Evolutionary conservation across 92 coral and sea anemone species (phyloP).

Genomic region (Actinostola sp.): DNA sequence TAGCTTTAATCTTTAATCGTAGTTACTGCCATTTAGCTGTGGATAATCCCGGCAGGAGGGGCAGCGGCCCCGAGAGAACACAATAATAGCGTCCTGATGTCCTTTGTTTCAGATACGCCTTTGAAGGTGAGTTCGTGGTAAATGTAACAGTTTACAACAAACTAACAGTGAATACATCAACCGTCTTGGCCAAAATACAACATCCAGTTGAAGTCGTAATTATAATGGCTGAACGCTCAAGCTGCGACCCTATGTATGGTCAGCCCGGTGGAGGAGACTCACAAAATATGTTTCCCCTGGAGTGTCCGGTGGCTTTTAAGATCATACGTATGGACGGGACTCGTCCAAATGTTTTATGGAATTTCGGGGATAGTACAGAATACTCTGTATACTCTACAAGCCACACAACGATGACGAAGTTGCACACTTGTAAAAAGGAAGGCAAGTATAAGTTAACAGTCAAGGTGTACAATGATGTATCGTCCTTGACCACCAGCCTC

Average conservation of each 20-base stretch:
- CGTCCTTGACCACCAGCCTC: background rate
- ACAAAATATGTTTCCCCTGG: constrained; percentile 47
- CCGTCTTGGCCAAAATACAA: background rate
- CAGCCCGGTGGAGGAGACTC: constrained; percentile 46
- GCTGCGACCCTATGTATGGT: constrained; percentile 37
- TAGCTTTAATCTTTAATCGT: too few relatives aligned
- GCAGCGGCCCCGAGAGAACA: too few relatives aligned
- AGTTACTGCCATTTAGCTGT: too few relatives aligned
- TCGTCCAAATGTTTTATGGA: constrained; percentile 35
- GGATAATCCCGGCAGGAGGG: too few relatives aligned
- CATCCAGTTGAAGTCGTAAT: constrained; percentile 13
- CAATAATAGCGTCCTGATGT: background rate
- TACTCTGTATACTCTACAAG: constrained; percentile 16
- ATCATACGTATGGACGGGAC: constrained; percentile 46
- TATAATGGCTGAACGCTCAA: constrained; percentile 10
- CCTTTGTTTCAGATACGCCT: constrained; percentile 10
- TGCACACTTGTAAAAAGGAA: constrained; percentile 37
- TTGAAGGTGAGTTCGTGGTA: constrained; percentile 19
- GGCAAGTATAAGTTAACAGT: constrained; percentile 42
- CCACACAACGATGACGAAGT: constrained; percentile 9
- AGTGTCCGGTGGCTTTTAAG: constrained; percentile 45
- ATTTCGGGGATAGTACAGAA: constrained; percentile 50
- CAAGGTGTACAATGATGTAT: constrained; percentile 43
- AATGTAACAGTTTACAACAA: constrained; percentile 7
- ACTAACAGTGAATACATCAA: background rate